Evolutionary conservation across 2,888 invertebrate genomes (phyloP), one percentile per base, ranked within the genome.

Genomic region (Drosophila kuntzei): DNA sequence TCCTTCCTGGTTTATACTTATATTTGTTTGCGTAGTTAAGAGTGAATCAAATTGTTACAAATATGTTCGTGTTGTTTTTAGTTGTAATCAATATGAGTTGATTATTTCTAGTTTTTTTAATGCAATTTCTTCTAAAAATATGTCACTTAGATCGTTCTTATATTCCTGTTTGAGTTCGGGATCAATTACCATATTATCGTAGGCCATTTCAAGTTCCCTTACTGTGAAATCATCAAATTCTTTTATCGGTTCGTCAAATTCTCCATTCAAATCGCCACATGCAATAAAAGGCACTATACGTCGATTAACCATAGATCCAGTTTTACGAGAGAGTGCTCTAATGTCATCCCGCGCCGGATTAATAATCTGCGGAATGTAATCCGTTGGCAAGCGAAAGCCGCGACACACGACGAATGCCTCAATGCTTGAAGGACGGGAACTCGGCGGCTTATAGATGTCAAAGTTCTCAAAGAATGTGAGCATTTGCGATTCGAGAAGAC

Each of bases 351-450:
- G 93, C 65, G 97, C 94, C 7, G 98, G 97, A 91, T 98, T 98
- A 8, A 83, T 83, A 1, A 88, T 71, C 27, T 83, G 97, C 0
- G 99, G 98, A 65, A 94, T 93, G 91, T 98, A 99, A 1, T 95
- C 98, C 16, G 94, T 93, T 0, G 98, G 98, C 29, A 98, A 96
- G 12, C 93, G 93, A 91, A 97, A 99, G 67, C 95, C 94, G 90
- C 95, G 95, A 90, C 99, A 99, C 0, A 99, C 97, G 22, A 98
- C 97, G 94, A 99, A 99, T 0, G 99, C 96, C 93, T 99, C 99
- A 79, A 98, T 98, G 91, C 99, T 99, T 0, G 99, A 99, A 91
- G 98, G 98, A 65, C 99, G 94, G 0, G 98, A 99, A 90, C 99
- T 99, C 39, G 96, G 95, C 1, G 99, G 99, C 90, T 99, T 99